These are phyloP conservation scores for Catharus ustulatus DNA, from an alignment of 2,797 vertebrate genomes.

Conservation along the genomic window DNA sequence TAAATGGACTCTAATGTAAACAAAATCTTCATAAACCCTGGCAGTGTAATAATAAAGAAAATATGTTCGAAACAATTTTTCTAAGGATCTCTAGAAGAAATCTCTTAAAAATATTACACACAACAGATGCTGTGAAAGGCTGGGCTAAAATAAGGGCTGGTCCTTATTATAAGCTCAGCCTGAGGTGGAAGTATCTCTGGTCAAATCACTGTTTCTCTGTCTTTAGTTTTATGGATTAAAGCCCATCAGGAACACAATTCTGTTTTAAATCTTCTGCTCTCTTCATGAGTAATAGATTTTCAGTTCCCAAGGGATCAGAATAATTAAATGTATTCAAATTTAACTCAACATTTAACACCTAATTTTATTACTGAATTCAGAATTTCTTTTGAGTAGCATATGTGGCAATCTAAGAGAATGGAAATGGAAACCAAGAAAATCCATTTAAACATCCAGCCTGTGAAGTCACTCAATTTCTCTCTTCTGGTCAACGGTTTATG, in stretches of 20 bases:
- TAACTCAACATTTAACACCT: neutral
- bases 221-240: neutral
- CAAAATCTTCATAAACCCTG: neutral
- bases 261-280: neutral
- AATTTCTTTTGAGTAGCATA: neutral
- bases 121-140: neutral
- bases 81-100: neutral
- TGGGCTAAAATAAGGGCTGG: neutral
- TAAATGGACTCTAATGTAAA: constrained; percentile 1
- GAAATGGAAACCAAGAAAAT: neutral
- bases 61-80: neutral
- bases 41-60: neutral
- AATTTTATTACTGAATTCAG: neutral
- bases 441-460: neutral
- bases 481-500: neutral
- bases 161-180: neutral
- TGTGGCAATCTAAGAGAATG: neutral
- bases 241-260: neutral
- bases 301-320: neutral
- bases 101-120: neutral
- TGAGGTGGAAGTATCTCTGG: neutral
- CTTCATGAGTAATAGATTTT: neutral
- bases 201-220: neutral
- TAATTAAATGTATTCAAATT: neutral
- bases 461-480: neutral